These are phyloP conservation scores for Celastrina argiolus DNA, from an alignment of 2,888 invertebrate genomes.

Conservation along the genomic window DNA sequence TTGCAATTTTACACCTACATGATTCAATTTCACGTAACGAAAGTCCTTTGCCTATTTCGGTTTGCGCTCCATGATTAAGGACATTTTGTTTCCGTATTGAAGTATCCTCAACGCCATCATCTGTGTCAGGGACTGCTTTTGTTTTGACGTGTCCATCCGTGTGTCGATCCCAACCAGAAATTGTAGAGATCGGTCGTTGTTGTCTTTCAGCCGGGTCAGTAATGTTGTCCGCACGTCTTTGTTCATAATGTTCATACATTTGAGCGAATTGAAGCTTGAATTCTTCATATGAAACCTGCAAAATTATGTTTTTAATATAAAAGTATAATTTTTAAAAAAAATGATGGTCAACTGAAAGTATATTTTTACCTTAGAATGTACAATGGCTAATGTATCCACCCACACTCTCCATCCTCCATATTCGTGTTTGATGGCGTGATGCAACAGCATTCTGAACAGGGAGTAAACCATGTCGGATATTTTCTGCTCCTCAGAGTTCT, in stretches of 20 bases:
- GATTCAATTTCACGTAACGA: constrained; percentile 65
- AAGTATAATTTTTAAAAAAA: background rate
- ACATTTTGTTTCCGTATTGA: constrained; percentile 48
- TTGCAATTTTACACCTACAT: constrained; percentile 52
- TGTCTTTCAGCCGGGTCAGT: constrained; percentile 95
- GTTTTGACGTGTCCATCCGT: constrained; percentile 40
- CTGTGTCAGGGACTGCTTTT: constrained; percentile 40
- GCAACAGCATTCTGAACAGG: constrained; percentile 96
- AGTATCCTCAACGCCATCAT: constrained; percentile 44
- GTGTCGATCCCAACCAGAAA: constrained; percentile 93
- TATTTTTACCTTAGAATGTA: constrained; percentile 93
- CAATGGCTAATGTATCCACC: constrained; percentile 99
- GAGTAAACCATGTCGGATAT: constrained; percentile 99
- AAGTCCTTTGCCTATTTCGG: constrained; percentile 66
- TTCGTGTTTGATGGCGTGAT: constrained; percentile 99
- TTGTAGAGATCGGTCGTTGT: constrained; percentile 96
- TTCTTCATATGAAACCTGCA: constrained; percentile 96
- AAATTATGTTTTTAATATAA: constrained; percentile 23
- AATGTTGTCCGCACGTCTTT: constrained; percentile 95
- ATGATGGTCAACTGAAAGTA: background rate
- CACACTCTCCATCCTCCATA: constrained; percentile 99
- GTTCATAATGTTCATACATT: constrained; percentile 97
- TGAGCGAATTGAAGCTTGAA: constrained; percentile 98
- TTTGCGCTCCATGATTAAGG: constrained; percentile 68
- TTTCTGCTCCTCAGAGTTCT: constrained; percentile 95